Base-by-base conservation (phyloP, 1,140 invertebrate genomes). In the Drosophila grimshawi region DNA sequence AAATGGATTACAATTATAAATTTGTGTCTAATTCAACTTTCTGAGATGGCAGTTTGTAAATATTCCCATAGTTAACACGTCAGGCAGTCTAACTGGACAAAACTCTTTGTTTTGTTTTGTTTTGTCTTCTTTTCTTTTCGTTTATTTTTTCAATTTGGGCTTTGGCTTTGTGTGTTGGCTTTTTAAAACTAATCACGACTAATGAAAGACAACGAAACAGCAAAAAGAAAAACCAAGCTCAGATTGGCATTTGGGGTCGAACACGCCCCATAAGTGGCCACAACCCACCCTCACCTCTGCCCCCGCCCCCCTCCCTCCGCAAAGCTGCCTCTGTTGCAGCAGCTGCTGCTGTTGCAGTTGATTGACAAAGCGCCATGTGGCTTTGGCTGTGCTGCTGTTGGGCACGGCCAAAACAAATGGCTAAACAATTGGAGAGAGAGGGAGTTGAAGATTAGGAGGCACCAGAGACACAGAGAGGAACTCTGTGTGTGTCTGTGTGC, bases 111-210 rank as follows among this genome's bases (percentile, higher is more conserved):
- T 49, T 35, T 27, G 10, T 39, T 60, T 30, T 37, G 19, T 52
- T 73, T 73, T 39, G 29, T 43, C 49, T 78, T 74, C 6, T 27
- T 56, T 56, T n/a, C n/a, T n/a, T 10, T 33, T 37, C 39, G 10
- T 33, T 56, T 37, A 10, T 27, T 41, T 56, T 37, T 37, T 56
- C 19, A 19, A 19, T 27, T 61, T 61, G 6, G 19, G 49, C 32
- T 8, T 37, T 43, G 41, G 52, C 39, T 51, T n/a, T 32, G 33
- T 7, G 53, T 55, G 48, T 65, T 71, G 56, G 59, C 56, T 78
- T 79, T 79, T 86, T 32, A 39, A 86, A 88, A 86, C 79, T 88
- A 88, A 86, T 88, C 83, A 88, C 83, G 83, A 78, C 78, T 88
- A 89, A 88, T 89, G 77, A 80, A 83, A 80, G 65, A 69, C 77